Evolutionary conservation across 1,140 invertebrate genomes (phyloP).

Genomic region (Hyles vespertilio): DNA sequence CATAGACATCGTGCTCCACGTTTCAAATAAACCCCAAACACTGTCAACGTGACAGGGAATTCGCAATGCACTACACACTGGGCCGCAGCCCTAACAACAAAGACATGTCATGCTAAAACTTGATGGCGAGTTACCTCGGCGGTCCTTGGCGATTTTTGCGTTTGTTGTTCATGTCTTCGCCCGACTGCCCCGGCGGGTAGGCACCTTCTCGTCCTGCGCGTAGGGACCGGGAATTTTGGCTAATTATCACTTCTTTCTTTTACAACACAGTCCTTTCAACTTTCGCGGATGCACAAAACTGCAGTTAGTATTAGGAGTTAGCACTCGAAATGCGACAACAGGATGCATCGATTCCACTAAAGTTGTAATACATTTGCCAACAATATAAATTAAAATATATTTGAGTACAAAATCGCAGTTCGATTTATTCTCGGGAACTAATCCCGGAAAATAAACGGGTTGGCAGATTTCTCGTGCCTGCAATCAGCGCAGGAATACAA

Average conservation of each 20-base stretch:
- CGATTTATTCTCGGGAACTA: slow-evolving; percentile 71
- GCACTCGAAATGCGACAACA: slow-evolving; percentile 67
- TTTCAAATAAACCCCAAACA: slow-evolving; percentile 30
- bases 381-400: slow-evolving; percentile 75
- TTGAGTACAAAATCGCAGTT: slow-evolving; percentile 75
- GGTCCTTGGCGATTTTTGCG: slow-evolving; percentile 77
- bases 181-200: slow-evolving; percentile 75
- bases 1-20: slow-evolving; percentile 42
- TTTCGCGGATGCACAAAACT: slow-evolving; percentile 76
- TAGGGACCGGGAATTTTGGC: slow-evolving; percentile 81
- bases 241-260: slow-evolving; percentile 74
- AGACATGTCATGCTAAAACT: slow-evolving; percentile 66
- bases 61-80: slow-evolving; percentile 34
- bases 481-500: slow-evolving; percentile 76
- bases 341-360: slow-evolving; percentile 68
- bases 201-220: slow-evolving; percentile 78
- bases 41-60: slow-evolving; percentile 61
- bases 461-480: slow-evolving; percentile 76
- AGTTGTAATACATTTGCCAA: slow-evolving; percentile 71
- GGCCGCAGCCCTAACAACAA: slow-evolving; percentile 50
- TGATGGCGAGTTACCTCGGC: slow-evolving; percentile 72
- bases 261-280: slow-evolving; percentile 76
- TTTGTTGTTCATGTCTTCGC: slow-evolving; percentile 77
- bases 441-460: slow-evolving; percentile 75
- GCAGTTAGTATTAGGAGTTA: slow-evolving; percentile 73